phyloP scores from a whole-genome alignment of 1,140 invertebrate species.

The Bombus waltoni region DNA sequence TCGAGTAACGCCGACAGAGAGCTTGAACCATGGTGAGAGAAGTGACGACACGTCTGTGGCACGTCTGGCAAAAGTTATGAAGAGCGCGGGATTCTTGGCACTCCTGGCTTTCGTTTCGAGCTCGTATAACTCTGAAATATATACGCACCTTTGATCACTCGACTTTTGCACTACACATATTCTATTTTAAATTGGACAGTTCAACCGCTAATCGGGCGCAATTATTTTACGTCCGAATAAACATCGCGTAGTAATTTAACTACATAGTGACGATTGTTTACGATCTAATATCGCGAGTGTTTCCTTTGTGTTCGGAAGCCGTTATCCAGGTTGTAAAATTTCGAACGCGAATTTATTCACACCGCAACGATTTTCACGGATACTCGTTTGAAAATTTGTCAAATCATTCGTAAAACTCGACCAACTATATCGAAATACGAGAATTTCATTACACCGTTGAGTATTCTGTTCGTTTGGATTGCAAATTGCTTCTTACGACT shows the following conservation, averaged over 20 bases:
- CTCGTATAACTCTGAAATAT: neutral
- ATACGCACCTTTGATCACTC: neutral
- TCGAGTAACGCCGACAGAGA: neutral
- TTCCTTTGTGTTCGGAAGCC: neutral
- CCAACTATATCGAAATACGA: neutral
- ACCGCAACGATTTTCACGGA: too few species aligned
- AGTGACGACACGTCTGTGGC: conserved; percentile 32
- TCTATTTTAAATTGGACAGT: conserved; percentile 33
- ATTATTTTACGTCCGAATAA: neutral
- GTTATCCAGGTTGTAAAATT: neutral
- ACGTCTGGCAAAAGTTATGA: conserved; percentile 36
- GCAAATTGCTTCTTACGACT: neutral
- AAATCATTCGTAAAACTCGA: neutral
- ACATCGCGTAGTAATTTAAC: neutral
- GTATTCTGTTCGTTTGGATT: neutral
- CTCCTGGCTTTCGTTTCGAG: neutral
- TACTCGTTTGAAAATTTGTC: neutral
- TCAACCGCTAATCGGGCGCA: neutral
- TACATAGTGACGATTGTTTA: too few species aligned
- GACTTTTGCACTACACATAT: conserved; percentile 2
- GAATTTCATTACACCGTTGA: neutral
- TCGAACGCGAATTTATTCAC: neutral
- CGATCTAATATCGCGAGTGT: neutral
- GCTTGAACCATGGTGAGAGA: neutral
- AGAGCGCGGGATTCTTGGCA: conserved; percentile 41